Evolutionary conservation across 1,140 invertebrate species (phyloP).

Genomic region (Drosophila aff.): DNA sequence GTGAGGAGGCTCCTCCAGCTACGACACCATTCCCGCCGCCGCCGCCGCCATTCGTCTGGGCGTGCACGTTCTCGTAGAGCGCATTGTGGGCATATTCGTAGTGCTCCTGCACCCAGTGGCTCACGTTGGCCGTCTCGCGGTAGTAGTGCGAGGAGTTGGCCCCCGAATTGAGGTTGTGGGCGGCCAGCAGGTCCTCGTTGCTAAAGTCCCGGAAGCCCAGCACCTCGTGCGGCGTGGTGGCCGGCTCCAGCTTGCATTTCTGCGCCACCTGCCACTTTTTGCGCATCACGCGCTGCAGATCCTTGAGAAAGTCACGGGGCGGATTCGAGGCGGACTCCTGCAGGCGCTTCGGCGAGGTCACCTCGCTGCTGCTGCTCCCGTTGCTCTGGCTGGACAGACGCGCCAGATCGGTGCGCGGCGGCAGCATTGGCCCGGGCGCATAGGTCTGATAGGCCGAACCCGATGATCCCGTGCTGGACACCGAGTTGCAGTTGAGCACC

Average conservation of each 20-base stretch:
- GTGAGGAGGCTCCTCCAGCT: not conserved
- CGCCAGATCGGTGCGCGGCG: constrained; percentile 90
- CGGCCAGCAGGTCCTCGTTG: constrained; percentile 73
- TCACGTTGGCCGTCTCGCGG: constrained; percentile 93
- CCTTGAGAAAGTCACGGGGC: constrained; percentile 93
- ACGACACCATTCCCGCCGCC: not conserved
- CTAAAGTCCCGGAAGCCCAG: constrained; percentile 93
- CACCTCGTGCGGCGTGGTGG: constrained; percentile 95
- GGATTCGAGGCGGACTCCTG: constrained; percentile 90
- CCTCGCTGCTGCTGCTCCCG: constrained; percentile 54
- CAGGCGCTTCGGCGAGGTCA: constrained; percentile 90
- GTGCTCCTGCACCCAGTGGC: constrained; percentile 95
- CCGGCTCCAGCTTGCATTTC: constrained; percentile 93
- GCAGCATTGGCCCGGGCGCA: constrained; percentile 87
- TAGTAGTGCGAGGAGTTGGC: constrained; percentile 86
- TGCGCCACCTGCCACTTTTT: constrained; percentile 97
- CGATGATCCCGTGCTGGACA: constrained; percentile 4
- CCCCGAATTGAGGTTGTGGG: constrained; percentile 75
- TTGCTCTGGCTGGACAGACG: constrained; percentile 83
- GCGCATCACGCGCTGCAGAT: constrained; percentile 95
- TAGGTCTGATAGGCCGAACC: constrained; percentile 60
- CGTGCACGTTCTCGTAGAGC: constrained; percentile 84
- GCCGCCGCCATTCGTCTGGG: constrained; percentile 53
- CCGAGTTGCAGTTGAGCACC: constrained; percentile 49
- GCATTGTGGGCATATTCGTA: constrained; percentile 87